Evolutionary conservation across 2,888 invertebrate species (phyloP), one percentile per base, ranked within the genome.

Genomic region (Serripes groenlandicus): DNA sequence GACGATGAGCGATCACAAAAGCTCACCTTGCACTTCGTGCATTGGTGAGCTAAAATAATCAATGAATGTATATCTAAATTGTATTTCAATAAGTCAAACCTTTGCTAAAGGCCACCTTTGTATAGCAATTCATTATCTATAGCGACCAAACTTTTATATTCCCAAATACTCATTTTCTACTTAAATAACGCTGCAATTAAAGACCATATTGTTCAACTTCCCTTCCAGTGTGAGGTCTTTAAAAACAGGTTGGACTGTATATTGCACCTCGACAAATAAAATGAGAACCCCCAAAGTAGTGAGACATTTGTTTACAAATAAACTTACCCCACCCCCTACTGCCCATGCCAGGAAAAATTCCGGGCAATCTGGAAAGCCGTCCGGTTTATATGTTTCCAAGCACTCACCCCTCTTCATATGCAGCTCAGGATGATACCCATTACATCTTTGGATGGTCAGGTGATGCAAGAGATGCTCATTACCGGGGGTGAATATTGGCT

Each of bases 391-490:
- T 18, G 42, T 42, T 3, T 49, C 21, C 37, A 83, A 83, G 34
- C 89, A 88, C 28, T 74, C 56, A 52, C 73, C 83, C 18, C 68
- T 64, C 4, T 54, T 35, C 4, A 69, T 74, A n/a, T 76, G 73
- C 5, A 79, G 49, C 21, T 68, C 62, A 9, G 69, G 60, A 64
- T 78, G 66, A 1, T 42, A 54, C 21, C 68, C 78, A 0, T 78
- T 66, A 92, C 98, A 98, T 93, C 98, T 97, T 94, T 97, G 98
- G 60, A 98, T 94, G 69, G 98, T 96, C 96, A 98, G 97, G 93
- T 98, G 98, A 94, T 98, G 98, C 0, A 98, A 97, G 73, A 97
- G 95, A 0, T 96, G 96, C 83, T 96, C 95, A 92, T 96, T 96
- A 73, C 96, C 97, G 96, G 95, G 93, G 70, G 95, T 95, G 94